Conservation (phyloP, 30 jellyfish, hydroid and myxozoan genomes). For the Clytia hemisphaerica region DNA sequence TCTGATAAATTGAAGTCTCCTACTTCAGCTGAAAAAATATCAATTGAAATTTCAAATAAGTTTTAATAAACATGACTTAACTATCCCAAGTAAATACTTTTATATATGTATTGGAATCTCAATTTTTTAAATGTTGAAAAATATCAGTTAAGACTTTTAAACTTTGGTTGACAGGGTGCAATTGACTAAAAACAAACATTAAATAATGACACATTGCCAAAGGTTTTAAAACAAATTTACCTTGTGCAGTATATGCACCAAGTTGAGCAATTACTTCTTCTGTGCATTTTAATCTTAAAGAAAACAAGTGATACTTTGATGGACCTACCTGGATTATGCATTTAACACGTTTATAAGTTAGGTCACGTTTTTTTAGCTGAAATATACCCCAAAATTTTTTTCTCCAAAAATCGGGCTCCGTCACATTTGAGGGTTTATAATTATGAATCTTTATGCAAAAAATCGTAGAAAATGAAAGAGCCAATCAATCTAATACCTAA, state of each 20-base stretch:
- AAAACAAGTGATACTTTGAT: too few relatives aligned
- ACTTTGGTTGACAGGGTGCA: not conserved
- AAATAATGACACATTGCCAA: not conserved
- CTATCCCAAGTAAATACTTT: too few relatives aligned
- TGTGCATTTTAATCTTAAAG: conserved; percentile 40
- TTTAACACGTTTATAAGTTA: too few relatives aligned
- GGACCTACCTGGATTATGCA: too few relatives aligned
- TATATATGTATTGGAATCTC: too few relatives aligned
- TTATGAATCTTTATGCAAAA: too few relatives aligned
- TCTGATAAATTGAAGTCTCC: conserved; percentile 67
- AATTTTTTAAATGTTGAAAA: not conserved
- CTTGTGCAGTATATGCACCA: conserved; percentile 82
- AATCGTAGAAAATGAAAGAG: too few relatives aligned
- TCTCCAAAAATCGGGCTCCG: too few relatives aligned
- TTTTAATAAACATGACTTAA: not conserved
- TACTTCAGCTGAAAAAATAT: conserved; percentile 75
- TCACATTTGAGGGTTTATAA: too few relatives aligned
- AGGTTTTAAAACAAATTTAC: conserved; percentile 20
- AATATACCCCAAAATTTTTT: too few relatives aligned
- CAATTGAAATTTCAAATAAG: not conserved
- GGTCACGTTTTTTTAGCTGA: too few relatives aligned
- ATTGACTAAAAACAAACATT: not conserved
- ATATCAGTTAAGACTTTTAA: not conserved
- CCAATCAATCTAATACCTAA: too few relatives aligned
- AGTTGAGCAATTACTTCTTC: conserved; percentile 31